Conservation (phyloP, 2,113 vertebrate genomes). For the Tenrec ecaudatus region DNA sequence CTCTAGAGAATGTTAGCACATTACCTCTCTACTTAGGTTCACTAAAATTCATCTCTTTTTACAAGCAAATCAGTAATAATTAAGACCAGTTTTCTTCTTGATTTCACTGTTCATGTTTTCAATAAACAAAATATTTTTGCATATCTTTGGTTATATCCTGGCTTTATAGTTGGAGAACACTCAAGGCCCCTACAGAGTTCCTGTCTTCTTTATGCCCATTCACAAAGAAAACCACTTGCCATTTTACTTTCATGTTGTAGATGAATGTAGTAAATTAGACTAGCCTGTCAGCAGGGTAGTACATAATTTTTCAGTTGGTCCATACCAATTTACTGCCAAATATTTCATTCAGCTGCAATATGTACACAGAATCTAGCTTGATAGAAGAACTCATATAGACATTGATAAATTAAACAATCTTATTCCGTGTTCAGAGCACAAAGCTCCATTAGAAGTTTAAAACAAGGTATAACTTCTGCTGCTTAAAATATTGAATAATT, state of each 20-base stretch:
- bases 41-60: too few relatives aligned
- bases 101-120: too few relatives aligned
- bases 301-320: background rate
- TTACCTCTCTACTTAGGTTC: too few relatives aligned
- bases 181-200: too few relatives aligned
- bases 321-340: background rate
- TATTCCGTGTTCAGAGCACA: slow-evolving; percentile 64
- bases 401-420: slow-evolving; percentile 53
- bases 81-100: too few relatives aligned
- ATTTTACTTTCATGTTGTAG: background rate
- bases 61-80: too few relatives aligned
- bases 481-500: slow-evolving; percentile 69
- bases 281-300: background rate
- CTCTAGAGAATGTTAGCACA: too few relatives aligned
- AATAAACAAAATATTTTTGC: too few relatives aligned
- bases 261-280: background rate
- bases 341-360: slow-evolving; percentile 7
- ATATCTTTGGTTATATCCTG: too few relatives aligned
- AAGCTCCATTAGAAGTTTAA: slow-evolving; percentile 68
- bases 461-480: slow-evolving; percentile 66
- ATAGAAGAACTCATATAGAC: slow-evolving; percentile 9
- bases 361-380: background rate
- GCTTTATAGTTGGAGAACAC: too few relatives aligned
- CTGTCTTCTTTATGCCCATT: background rate
- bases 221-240: background rate